Conservation (phyloP, 2,113 vertebrate species). For the Eidolon helvum region DNA sequence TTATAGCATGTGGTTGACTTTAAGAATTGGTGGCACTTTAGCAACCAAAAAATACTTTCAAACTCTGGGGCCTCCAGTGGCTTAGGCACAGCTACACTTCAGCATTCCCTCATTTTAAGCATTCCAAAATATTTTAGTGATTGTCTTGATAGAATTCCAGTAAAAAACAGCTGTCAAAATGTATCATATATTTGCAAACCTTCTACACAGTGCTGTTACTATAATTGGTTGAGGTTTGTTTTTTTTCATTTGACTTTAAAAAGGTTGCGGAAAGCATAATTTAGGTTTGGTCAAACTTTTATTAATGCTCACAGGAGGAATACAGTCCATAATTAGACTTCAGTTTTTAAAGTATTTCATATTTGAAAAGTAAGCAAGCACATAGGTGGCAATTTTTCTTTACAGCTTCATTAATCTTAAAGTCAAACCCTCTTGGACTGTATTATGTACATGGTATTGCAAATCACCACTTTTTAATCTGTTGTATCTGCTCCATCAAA, state of each 20-base stretch:
- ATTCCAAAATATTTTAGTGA: conserved; percentile 75
- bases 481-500: conserved; percentile 30
- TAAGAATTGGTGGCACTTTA: background rate
- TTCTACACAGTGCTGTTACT: conserved; percentile 83
- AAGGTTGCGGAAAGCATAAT: conserved; percentile 85
- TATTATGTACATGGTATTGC: background rate
- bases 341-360: conserved; percentile 70
- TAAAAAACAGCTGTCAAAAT: conserved; percentile 83
- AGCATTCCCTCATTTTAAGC: conserved; percentile 61
- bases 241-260: conserved; percentile 85
- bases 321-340: conserved; percentile 74
- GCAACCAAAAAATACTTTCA: background rate
- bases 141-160: conserved; percentile 79
- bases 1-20: background rate
- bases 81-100: conserved; percentile 17
- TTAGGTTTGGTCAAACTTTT: conserved; percentile 82
- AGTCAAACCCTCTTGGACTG: conserved; percentile 54
- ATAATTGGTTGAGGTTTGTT: conserved; percentile 83
- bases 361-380: conserved; percentile 70
- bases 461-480: conserved; percentile 54
- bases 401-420: conserved; percentile 65
- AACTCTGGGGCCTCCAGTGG: background rate
- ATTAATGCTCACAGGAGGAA: conserved; percentile 71
- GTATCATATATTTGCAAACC: conserved; percentile 78
- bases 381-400: conserved; percentile 71